Conservation (phyloP, 2,797 vertebrate genomes). For the Harpagifer antarcticus region DNA sequence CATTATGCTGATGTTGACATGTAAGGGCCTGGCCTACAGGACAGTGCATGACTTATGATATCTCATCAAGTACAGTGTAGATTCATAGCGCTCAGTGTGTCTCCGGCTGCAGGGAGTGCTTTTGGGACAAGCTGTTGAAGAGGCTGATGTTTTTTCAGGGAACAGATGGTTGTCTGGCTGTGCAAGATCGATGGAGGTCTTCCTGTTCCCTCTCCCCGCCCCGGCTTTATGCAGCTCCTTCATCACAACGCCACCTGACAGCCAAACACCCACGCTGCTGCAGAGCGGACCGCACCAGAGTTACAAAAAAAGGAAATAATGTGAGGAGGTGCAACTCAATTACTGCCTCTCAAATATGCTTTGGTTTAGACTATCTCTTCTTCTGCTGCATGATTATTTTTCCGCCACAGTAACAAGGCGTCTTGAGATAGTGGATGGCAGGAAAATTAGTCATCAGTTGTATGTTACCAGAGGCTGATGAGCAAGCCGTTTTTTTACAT, state of each 20-base stretch:
- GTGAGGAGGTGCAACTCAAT: slow-evolving; percentile 40
- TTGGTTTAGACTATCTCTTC: slow-evolving; percentile 20
- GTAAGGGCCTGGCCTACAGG: slow-evolving; percentile 2
- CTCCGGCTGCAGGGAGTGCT: slow-evolving; percentile 56
- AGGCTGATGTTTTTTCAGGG: slow-evolving; percentile 53
- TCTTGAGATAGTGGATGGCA: slow-evolving; percentile 26
- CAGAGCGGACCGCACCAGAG: slow-evolving; percentile 45
- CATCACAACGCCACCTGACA: slow-evolving; percentile 64
- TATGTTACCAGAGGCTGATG: slow-evolving; percentile 60
- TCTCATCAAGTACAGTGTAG: slow-evolving; percentile 20
- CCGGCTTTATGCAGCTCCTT: slow-evolving; percentile 59
- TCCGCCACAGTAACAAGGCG: slow-evolving; percentile 4
- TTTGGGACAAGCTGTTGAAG: slow-evolving; percentile 53
- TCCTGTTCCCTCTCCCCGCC: slow-evolving; percentile 12
- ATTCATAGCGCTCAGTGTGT: background rate
- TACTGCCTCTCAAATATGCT: slow-evolving; percentile 18
- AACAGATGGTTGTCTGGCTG: slow-evolving; percentile 62
- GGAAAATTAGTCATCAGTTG: slow-evolving; percentile 58
- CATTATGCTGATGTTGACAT: background rate
- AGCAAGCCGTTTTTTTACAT: slow-evolving; percentile 46
- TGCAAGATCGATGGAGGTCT: slow-evolving; percentile 60
- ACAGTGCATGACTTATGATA: slow-evolving; percentile 1
- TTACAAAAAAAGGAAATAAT: slow-evolving; percentile 28
- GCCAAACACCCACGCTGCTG: slow-evolving; percentile 60
- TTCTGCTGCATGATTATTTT: slow-evolving; percentile 29